phyloP scores from a whole-genome alignment of 2,888 invertebrate species.

The Polyommatus iphigenia region DNA sequence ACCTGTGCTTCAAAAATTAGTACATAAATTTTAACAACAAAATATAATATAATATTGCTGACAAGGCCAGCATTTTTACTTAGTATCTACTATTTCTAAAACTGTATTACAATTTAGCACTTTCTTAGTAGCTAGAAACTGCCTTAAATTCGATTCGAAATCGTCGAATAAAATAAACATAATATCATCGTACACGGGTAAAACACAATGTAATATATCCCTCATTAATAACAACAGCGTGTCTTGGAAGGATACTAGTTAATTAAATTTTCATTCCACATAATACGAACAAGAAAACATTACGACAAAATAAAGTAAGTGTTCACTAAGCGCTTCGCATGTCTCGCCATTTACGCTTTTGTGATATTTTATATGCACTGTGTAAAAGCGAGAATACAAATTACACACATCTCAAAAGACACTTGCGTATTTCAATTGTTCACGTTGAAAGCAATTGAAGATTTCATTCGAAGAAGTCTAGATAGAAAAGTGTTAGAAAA shows the following conservation, averaged over 20 bases:
- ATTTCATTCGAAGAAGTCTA: neutral
- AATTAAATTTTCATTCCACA: conserved; percentile 2
- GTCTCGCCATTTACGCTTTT: neutral
- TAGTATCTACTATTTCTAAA: neutral
- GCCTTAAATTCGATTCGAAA: no score
- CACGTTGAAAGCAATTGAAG: conserved; percentile 11
- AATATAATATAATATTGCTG: neutral
- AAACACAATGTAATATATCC: no score
- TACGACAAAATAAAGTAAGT: neutral
- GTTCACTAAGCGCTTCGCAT: neutral
- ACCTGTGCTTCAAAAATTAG: neutral
- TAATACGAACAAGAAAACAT: neutral
- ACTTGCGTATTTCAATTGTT: conserved; percentile 19
- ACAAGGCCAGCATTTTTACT: neutral
- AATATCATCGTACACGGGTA: no score
- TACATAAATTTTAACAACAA: neutral
- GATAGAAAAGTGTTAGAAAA: conserved; percentile 1
- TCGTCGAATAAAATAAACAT: no score
- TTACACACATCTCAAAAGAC: conserved; percentile 5
- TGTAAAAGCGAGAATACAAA: conserved; percentile 27
- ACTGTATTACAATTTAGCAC: no score
- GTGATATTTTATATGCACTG: conserved; percentile 13
- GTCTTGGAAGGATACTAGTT: neutral
- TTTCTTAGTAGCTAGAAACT: no score
- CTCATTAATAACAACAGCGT: neutral